Percentiles rank a stretch among this genome's conserved stretches.
Conservation (phyloP, 1,140 invertebrate genomes). For the Megalonaias nervosa region DNA sequence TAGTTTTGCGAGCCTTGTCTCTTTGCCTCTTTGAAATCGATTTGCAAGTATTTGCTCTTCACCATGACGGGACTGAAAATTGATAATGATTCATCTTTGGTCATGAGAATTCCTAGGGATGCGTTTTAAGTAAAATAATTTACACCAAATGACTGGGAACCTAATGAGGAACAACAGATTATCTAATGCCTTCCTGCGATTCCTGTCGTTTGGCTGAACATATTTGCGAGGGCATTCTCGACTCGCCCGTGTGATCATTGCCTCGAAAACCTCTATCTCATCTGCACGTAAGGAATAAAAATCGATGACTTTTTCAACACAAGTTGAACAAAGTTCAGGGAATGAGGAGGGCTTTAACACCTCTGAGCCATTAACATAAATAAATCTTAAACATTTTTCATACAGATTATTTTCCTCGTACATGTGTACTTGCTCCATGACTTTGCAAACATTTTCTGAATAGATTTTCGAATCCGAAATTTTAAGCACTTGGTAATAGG, state of each 20-base stretch:
- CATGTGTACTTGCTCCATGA: slow-evolving; percentile 41
- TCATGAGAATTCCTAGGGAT: slow-evolving; percentile 17
- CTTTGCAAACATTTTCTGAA: slow-evolving; percentile 80
- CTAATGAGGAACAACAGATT: slow-evolving; percentile 33
- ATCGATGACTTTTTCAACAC: slow-evolving; percentile 24
- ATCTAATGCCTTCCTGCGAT: slow-evolving; percentile 24
- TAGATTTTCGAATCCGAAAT: slow-evolving; percentile 83
- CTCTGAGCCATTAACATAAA: slow-evolving; percentile 14
- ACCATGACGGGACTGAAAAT: slow-evolving; percentile 37
- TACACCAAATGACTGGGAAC: slow-evolving; percentile 37
- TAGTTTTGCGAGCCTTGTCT: slow-evolving; percentile 7
- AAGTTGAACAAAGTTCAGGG: slow-evolving; percentile 22
- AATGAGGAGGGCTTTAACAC: slow-evolving; percentile 26
- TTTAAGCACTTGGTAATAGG: slow-evolving; percentile 83
- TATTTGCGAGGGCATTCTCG: slow-evolving; percentile 33
- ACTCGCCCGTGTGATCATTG: slow-evolving; percentile 32
- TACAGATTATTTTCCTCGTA: slow-evolving; percentile 32
- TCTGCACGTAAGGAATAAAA: slow-evolving; percentile 26
- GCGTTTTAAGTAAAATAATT: slow-evolving; percentile 38
- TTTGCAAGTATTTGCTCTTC: slow-evolving; percentile 29
- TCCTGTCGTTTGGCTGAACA: slow-evolving; percentile 24
- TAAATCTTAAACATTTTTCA: slow-evolving; percentile 31
- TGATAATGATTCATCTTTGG: slow-evolving; percentile 29
- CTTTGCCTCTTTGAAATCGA: slow-evolving; percentile 18
- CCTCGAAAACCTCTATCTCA: slow-evolving; percentile 36